Evolutionary conservation across 2,113 vertebrate genomes (phyloP).

Genomic region (Perognathus longimembris): DNA sequence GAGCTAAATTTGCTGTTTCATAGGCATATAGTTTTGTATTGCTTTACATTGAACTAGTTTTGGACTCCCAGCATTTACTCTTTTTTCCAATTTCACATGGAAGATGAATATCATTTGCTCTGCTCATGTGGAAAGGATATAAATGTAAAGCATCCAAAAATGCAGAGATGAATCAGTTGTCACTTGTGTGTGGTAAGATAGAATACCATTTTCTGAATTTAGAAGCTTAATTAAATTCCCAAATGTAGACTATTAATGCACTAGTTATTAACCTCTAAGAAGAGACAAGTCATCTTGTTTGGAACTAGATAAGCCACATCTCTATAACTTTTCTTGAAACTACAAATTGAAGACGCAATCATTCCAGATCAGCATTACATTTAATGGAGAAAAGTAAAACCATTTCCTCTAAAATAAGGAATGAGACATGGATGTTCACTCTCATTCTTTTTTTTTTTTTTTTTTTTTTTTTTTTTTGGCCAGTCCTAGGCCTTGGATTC

Average conservation of each 20-base stretch:
- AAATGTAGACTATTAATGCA: background rate
- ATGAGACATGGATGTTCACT: too few relatives aligned
- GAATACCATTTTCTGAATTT: background rate
- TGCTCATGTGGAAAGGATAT: too few relatives aligned
- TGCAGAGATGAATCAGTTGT: background rate
- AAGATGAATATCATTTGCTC: accelerated
- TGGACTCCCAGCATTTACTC: background rate
- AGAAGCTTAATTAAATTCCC: background rate
- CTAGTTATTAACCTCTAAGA: background rate
- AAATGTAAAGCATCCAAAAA: background rate
- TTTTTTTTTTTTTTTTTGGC: too few relatives aligned
- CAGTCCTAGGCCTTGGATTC: too few relatives aligned
- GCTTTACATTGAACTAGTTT: background rate
- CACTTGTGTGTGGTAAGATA: background rate
- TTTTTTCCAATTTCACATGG: background rate
- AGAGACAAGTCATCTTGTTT: background rate
- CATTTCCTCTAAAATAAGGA: too few relatives aligned
- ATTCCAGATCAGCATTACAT: background rate
- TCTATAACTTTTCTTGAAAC: background rate
- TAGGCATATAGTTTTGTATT: background rate
- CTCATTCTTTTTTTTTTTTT: too few relatives aligned
- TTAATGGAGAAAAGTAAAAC: too few relatives aligned
- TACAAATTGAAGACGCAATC: background rate
- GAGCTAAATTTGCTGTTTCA: background rate
- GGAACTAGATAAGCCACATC: background rate